Evolutionary conservation across 1,140 invertebrate species (phyloP), one percentile per base, ranked within the genome.

Genomic region (Dermatophagoides farinae): DNA sequence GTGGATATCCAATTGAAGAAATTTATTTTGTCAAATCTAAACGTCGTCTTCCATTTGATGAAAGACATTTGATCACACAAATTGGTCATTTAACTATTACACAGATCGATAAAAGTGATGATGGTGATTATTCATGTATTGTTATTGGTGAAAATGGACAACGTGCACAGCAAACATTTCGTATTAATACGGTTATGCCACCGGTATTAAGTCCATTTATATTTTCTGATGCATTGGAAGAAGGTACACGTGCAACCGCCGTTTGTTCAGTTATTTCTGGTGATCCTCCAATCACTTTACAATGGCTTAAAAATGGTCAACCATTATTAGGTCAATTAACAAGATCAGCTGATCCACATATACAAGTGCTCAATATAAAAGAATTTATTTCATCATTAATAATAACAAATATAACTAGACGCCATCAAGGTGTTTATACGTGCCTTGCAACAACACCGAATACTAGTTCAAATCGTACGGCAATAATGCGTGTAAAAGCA

Each of bases 1-100:
- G 86, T 44, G 90, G 90, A 38, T 92, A 88, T 75, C 89, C 89
- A 9, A 86, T 93, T 62, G 81, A 86, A 67, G 79, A 81, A 47
- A 84, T 92, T 64, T 82, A 78, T 10, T 92, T 89, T 86, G 85
- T 88, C 71, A 81, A 85, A 78, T 85, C 31, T 57, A 60, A 66
- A 59, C 62, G 50, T 31, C 61, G 51, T 44, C 47, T 66, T 18
- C 62, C 62, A 40, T 62, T 51, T 23, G 65, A 65, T 23, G 64
- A 66, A 39, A 57, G 65, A 18, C 62, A 65, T 43, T 16, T 57
- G n/a, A 53, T 58, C 0, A 41, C 53, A n/a, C n/a, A 14, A 23
- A 12, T 58, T 2, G 60, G 60, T 8, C 18, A 20, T 14, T 22
- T 97, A 1, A 79, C 86, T 59, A 90, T 97, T 52, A 84, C 85